Evolutionary conservation across 2,113 vertebrate genomes (phyloP).

Genomic region (Nothoprocta pentlandii): DNA sequence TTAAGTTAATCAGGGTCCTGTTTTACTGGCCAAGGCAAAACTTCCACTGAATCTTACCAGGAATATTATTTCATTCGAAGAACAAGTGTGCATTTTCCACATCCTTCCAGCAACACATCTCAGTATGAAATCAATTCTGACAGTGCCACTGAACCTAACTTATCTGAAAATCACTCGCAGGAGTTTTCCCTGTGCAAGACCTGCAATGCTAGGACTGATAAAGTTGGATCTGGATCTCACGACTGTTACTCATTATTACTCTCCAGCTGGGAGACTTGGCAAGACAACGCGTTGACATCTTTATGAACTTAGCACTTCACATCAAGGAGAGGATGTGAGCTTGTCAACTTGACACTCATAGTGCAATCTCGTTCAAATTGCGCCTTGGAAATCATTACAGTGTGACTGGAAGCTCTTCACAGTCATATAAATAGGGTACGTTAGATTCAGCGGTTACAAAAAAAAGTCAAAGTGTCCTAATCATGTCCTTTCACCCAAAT

Average conservation of each 20-base stretch:
- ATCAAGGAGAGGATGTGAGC: slow-evolving; percentile 48
- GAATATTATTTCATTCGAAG: neutral
- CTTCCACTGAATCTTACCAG: neutral
- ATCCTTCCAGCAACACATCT: neutral
- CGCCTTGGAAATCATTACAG: slow-evolving; percentile 52
- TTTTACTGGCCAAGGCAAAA: neutral
- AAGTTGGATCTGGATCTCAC: neutral
- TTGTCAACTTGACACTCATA: slow-evolving; percentile 42
- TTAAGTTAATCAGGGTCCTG: neutral
- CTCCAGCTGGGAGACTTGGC: slow-evolving; percentile 60
- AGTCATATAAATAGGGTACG: slow-evolving; percentile 14
- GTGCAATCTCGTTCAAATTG: slow-evolving; percentile 29
- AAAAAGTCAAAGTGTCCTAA: slow-evolving; percentile 10
- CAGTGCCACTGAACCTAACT: neutral
- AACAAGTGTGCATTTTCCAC: neutral
- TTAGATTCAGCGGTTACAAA: slow-evolving; percentile 9
- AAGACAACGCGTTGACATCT: slow-evolving; percentile 43
- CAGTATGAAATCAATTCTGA: neutral
- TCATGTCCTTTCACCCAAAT: slow-evolving; percentile 28
- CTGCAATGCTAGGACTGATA: neutral
- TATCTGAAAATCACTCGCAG: neutral
- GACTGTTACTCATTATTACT: slow-evolving; percentile 14
- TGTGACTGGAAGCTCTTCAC: slow-evolving; percentile 52
- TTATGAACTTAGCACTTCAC: slow-evolving; percentile 65
- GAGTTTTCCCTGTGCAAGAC: neutral